A percentile compares a stretch with the other conserved stretches of the same genome.
Conservation (phyloP, 2,888 invertebrate species). For the Dolomedes plantarius region DNA sequence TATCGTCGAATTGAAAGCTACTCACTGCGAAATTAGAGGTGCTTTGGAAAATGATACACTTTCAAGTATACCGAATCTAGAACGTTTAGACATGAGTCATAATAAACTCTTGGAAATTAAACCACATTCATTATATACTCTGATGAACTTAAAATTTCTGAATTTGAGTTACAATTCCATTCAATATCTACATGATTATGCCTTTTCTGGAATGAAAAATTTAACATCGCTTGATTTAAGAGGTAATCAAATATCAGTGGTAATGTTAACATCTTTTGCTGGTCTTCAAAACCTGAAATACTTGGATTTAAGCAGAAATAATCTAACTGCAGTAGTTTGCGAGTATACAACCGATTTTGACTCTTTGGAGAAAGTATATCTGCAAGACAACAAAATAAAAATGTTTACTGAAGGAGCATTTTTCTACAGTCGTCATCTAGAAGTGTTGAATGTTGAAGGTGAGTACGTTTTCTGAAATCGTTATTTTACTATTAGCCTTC, state of each 20-base stretch:
- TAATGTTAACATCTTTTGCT: neutral
- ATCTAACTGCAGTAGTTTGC: neutral
- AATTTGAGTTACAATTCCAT: slow-evolving; percentile 2
- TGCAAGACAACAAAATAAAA: neutral
- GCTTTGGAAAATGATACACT: neutral
- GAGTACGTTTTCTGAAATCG: neutral
- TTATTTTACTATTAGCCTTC: neutral
- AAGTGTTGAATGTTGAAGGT: neutral
- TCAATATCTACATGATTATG: neutral
- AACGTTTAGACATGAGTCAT: neutral
- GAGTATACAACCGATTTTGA: neutral
- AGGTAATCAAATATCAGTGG: neutral
- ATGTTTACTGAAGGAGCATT: neutral
- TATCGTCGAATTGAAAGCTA: neutral
- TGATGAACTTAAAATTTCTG: neutral
- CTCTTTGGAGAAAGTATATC: neutral
- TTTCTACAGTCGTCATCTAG: neutral
- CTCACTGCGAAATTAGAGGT: neutral
- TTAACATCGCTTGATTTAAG: neutral
- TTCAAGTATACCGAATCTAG: neutral
- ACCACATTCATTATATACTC: neutral
- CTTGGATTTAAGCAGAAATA: slow-evolving; percentile 11
- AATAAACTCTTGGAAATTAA: neutral
- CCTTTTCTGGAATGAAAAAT: neutral
- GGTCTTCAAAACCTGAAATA: neutral